These are phyloP conservation scores for Zaprionus capensis DNA, from an alignment of 1,140 invertebrate species.

Conservation along the genomic window DNA sequence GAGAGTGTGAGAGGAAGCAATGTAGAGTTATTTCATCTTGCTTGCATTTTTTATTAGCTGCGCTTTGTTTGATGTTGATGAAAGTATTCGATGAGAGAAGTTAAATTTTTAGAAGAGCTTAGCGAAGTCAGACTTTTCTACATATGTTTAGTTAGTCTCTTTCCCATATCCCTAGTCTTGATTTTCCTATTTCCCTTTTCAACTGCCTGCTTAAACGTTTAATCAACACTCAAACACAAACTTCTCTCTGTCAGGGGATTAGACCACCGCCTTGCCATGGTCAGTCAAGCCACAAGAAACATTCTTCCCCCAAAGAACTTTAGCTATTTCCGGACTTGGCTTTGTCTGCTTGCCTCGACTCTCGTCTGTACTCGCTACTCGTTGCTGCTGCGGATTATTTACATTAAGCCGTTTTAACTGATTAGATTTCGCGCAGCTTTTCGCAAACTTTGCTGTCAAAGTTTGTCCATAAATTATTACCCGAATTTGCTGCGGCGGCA, in stretches of 20 bases:
- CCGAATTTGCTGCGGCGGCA: slow-evolving; percentile 18
- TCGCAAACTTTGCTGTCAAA: slow-evolving; percentile 40
- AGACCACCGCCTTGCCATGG: neutral
- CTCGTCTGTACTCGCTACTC: neutral
- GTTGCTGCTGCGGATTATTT: slow-evolving; percentile 27
- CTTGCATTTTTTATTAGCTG: neutral
- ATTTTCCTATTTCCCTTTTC: neutral
- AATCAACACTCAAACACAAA: slow-evolving; percentile 1
- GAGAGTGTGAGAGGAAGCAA: neutral
- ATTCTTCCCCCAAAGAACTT: neutral
- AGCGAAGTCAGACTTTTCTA: neutral
- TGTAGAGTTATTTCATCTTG: neutral
- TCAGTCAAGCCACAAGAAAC: neutral
- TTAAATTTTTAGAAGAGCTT: neutral
- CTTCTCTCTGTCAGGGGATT: neutral
- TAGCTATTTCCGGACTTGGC: neutral
- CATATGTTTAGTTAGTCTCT: neutral
- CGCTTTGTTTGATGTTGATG: neutral
- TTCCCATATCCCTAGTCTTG: neutral
- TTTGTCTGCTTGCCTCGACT: neutral
- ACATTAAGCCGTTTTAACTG: slow-evolving; percentile 41
- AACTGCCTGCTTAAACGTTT: neutral
- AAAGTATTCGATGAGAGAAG: neutral
- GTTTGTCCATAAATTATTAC: slow-evolving; percentile 47
- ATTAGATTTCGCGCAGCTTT: slow-evolving; percentile 39